phyloP scores from a whole-genome alignment of 2,888 invertebrate species.

The Arrhopalites spinosus region DNA sequence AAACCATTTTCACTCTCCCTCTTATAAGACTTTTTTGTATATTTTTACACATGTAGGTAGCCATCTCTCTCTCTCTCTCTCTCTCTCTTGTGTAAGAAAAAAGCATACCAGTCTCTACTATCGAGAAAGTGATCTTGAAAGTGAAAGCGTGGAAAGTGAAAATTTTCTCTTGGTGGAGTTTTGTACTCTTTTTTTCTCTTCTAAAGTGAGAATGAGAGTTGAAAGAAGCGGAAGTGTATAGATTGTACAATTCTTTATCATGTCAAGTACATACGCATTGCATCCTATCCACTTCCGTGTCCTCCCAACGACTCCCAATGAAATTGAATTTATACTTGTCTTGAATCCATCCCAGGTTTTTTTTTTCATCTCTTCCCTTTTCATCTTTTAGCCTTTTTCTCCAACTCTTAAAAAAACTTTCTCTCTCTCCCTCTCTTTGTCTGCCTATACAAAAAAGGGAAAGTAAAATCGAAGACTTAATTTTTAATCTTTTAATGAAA shows the following conservation, averaged over 20 bases:
- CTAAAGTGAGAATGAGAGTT: not conserved
- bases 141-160: slow-evolving; percentile 22
- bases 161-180: not conserved
- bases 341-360: not conserved
- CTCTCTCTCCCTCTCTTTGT: no score
- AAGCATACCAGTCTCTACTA: not conserved
- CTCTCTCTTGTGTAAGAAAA: not conserved
- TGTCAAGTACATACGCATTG: not conserved
- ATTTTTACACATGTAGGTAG: no score
- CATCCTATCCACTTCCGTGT: not conserved
- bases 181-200: not conserved
- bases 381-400: not conserved
- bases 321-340: not conserved
- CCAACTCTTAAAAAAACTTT: not conserved
- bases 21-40: no score
- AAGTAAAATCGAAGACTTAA: no score
- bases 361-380: not conserved
- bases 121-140: slow-evolving; percentile 14
- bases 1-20: not conserved
- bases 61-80: not conserved
- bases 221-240: not conserved
- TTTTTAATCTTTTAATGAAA: no score
- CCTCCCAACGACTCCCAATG: not conserved
- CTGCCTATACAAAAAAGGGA: no score
- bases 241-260: not conserved